Evolutionary conservation across 2,797 vertebrate genomes (phyloP).

Genomic region (Acestrorhynchus altus): DNA sequence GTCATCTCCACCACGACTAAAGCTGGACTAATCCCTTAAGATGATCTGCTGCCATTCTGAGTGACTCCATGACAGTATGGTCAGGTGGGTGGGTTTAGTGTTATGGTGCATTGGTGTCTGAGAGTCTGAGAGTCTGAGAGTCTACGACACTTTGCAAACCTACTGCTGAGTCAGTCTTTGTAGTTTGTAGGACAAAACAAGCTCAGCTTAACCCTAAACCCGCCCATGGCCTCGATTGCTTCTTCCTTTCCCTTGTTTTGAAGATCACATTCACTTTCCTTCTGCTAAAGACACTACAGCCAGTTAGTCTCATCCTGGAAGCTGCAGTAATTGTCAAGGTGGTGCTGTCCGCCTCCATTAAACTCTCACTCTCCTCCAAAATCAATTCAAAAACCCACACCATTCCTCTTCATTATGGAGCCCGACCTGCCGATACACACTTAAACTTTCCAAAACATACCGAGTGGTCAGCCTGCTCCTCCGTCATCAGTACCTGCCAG

Average conservation of each 20-base stretch:
- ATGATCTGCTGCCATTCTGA: too few species aligned
- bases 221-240: background rate
- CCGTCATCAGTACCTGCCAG: constrained; percentile 34
- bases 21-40: too few species aligned
- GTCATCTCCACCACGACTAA: too few species aligned
- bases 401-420: constrained; percentile 60
- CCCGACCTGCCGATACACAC: constrained; percentile 53
- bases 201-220: background rate
- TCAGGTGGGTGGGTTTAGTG: too few species aligned
- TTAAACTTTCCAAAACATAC: constrained; percentile 32
- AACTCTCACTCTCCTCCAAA: constrained; percentile 50
- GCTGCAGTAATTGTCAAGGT: constrained; percentile 52
- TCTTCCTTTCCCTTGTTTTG: background rate
- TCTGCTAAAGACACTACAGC: constrained; percentile 22
- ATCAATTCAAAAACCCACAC: constrained; percentile 53
- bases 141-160: background rate
- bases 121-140: too few species aligned
- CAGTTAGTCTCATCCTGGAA: constrained; percentile 45
- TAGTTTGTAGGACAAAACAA: background rate
- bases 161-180: background rate
- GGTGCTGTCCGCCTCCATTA: constrained; percentile 49
- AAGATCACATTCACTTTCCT: background rate
- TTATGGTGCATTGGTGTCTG: too few species aligned
- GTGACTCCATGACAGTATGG: too few species aligned
- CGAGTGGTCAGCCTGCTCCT: constrained; percentile 17